These are phyloP conservation scores for Notocelia uddmanniana DNA, from an alignment of 2,888 invertebrate genomes.

Conservation along the genomic window DNA sequence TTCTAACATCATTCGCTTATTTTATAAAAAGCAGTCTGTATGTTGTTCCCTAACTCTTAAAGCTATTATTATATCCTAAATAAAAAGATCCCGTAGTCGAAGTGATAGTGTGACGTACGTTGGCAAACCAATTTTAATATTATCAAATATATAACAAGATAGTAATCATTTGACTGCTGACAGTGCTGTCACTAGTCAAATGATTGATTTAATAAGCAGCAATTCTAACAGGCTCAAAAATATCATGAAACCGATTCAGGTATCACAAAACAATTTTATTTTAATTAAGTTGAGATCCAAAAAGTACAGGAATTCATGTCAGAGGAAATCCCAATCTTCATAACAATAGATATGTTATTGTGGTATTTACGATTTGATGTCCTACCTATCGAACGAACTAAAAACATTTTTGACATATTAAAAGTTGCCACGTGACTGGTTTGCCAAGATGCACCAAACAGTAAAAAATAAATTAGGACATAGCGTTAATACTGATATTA, in stretches of 20 bases:
- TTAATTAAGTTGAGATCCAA: no score
- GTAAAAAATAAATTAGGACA: conserved; percentile 71
- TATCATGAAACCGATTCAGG: no score
- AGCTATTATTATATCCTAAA: conserved; percentile 58
- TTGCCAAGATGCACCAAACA: conserved; percentile 54
- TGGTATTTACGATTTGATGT: no score
- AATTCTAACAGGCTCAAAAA: no score
- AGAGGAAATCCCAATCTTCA: no score
- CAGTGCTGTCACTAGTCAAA: no score
- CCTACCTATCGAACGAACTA: no score
- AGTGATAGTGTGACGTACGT: conserved; percentile 52
- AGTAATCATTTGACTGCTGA: no score
- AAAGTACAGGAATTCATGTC: no score
- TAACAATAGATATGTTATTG: no score
- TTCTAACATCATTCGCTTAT: conserved; percentile 16
- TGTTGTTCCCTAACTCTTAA: conserved; percentile 64
- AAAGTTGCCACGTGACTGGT: conserved; percentile 47
- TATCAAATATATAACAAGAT: not conserved
- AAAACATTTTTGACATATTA: not conserved
- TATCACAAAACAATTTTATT: no score
- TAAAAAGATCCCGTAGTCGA: conserved; percentile 64
- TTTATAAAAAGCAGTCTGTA: conserved; percentile 69
- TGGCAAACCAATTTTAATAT: conserved; percentile 51
- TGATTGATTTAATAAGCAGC: no score
- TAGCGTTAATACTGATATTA: conserved; percentile 83